These are phyloP conservation scores for Coptodon bakossiorum DNA, from an alignment of 2,113 vertebrate species.

Conservation along the genomic window DNA sequence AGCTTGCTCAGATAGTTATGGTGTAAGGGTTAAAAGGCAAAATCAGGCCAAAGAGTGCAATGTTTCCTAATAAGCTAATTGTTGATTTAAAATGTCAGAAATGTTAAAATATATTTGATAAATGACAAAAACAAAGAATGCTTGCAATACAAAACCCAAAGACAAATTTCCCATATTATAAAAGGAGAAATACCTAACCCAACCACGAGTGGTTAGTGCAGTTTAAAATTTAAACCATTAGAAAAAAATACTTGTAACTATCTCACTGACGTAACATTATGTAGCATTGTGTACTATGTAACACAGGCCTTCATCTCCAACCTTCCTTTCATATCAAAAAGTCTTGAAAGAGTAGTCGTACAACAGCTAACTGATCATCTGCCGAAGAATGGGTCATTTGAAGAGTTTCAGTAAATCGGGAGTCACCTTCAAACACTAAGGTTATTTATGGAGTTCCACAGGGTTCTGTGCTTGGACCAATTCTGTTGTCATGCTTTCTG, in stretches of 20 bases:
- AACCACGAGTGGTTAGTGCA: rapidly evolving
- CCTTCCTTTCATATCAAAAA: background rate
- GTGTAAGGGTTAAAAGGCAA: background rate
- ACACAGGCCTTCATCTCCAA: background rate
- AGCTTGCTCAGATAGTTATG: background rate
- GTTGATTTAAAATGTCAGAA: background rate
- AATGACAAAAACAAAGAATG: background rate
- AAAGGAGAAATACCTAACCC: background rate
- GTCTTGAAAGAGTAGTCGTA: background rate
- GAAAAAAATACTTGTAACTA: rapidly evolving
- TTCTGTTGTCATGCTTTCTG: background rate
- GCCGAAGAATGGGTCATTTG: background rate
- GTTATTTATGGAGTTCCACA: rapidly evolving
- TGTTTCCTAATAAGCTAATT: background rate
- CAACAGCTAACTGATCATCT: background rate
- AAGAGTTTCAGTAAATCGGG: background rate
- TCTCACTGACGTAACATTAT: background rate
- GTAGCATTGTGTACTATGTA: rapidly evolving
- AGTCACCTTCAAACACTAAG: rapidly evolving
- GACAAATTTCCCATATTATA: rapidly evolving
- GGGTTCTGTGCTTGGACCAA: background rate
- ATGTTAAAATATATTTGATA: background rate
- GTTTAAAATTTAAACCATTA: background rate
- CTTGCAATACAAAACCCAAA: background rate
- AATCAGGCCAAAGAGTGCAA: background rate